A percentile compares a stretch with the other conserved stretches of the same genome.
phyloP scores from a whole-genome alignment of 1,140 invertebrate species.

The Drosophila ohnishii region DNA sequence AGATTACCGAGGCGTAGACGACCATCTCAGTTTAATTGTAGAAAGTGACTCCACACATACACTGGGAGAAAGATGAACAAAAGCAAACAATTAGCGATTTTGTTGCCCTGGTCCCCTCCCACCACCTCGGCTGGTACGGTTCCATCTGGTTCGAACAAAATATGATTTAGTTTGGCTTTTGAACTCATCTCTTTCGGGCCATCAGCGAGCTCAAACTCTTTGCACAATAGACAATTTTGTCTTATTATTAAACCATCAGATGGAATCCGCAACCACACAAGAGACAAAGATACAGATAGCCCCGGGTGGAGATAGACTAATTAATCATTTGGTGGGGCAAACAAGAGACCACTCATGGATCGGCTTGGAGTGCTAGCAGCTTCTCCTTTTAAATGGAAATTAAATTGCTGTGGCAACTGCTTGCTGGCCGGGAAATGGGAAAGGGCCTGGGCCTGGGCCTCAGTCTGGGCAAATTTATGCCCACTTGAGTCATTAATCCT shows the following conservation, averaged over 20 bases:
- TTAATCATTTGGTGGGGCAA: constrained; percentile 62
- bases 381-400: constrained; percentile 70
- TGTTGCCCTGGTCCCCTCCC: constrained; percentile 5
- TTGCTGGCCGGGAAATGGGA: constrained; percentile 14
- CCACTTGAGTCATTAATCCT: constrained; percentile 75
- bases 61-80: constrained; percentile 41
- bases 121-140: background rate
- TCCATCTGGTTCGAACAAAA: constrained; percentile 36
- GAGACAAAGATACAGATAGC: constrained; percentile 6
- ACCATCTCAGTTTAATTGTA: constrained; percentile 69
- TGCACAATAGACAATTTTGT: constrained; percentile 73
- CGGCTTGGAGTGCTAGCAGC: constrained; percentile 26
- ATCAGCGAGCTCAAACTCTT: constrained; percentile 43
- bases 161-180: constrained; percentile 69
- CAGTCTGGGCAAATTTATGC: constrained; percentile 54
- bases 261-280: constrained; percentile 51
- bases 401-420: constrained; percentile 69
- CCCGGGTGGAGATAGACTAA: constrained; percentile 44
- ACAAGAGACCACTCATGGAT: constrained; percentile 41
- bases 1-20: constrained; percentile 24
- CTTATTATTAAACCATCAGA: constrained; percentile 77
- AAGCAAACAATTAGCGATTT: constrained; percentile 73
- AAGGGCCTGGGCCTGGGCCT: background rate
- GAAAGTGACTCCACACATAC: constrained; percentile 47
- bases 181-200: constrained; percentile 52